Conservation (phyloP, 1,140 invertebrate species). For the Trypoxylus dichotomus region DNA sequence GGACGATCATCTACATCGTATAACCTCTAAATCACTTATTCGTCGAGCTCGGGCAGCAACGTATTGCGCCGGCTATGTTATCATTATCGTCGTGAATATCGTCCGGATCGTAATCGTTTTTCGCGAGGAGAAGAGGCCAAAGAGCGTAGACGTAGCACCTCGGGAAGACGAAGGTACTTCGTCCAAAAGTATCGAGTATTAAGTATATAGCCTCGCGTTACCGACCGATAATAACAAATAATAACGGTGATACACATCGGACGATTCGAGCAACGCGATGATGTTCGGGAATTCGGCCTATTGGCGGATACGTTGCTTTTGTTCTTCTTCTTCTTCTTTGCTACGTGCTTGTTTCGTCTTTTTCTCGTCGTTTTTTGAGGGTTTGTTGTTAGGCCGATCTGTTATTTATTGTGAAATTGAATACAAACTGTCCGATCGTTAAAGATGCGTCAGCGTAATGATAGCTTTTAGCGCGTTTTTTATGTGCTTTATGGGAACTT, state of each 20-base stretch:
- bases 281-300: background rate
- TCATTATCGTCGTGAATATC: background rate
- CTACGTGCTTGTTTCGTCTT: background rate
- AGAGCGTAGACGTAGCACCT: background rate
- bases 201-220: background rate
- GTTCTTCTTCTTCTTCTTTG: background rate
- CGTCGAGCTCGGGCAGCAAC: background rate
- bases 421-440: slow-evolving; percentile 6
- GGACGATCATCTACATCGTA: background rate
- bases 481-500: slow-evolving; percentile 26
- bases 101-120: background rate
- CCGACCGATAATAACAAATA: background rate
- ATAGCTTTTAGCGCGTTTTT: slow-evolving; percentile 35
- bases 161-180: background rate
- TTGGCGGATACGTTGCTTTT: too few relatives aligned
- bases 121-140: background rate
- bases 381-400: background rate
- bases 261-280: background rate
- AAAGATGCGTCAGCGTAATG: slow-evolving; percentile 30
- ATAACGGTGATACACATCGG: background rate
- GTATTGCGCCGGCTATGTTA: background rate
- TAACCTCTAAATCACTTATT: slow-evolving; percentile 3
- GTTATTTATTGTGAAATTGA: background rate
- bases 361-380: background rate
- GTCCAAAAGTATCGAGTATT: background rate